Conservation (phyloP, 2,113 vertebrate genomes). For the Ginglymostoma cirratum region DNA sequence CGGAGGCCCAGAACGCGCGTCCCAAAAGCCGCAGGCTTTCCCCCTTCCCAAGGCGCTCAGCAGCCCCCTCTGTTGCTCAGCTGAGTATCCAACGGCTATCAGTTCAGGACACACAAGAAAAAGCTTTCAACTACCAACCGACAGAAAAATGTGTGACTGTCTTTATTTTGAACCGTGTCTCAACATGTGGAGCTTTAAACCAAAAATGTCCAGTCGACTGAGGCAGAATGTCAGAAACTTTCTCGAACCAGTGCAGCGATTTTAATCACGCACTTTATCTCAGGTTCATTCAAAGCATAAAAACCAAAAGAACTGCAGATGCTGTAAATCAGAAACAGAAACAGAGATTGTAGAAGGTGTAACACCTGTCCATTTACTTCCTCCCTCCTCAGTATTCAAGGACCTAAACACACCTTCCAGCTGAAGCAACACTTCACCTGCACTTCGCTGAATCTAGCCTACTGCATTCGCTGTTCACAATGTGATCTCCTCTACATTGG, state of each 20-base stretch:
- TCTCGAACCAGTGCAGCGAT: not conserved
- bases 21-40: constrained; percentile 28
- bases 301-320: no score
- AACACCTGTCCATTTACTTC: no score
- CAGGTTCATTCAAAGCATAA: not conserved
- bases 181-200: not conserved
- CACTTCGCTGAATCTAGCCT: no score
- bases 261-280: not conserved
- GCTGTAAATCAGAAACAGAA: no score
- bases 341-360: no score
- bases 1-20: not conserved
- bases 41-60: constrained; percentile 31
- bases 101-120: not conserved
- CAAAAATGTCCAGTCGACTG: not conserved
- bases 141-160: not conserved
- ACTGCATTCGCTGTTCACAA: no score
- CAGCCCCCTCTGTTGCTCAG: not conserved
- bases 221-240: not conserved
- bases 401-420: no score
- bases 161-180: not conserved
- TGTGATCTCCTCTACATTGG: no score
- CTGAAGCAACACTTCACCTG: no score
- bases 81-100: not conserved
- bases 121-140: not conserved
- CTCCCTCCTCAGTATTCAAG: no score